Base-by-base conservation (phyloP, 1,140 invertebrate genomes). In the Leptonema lineaticorne region DNA sequence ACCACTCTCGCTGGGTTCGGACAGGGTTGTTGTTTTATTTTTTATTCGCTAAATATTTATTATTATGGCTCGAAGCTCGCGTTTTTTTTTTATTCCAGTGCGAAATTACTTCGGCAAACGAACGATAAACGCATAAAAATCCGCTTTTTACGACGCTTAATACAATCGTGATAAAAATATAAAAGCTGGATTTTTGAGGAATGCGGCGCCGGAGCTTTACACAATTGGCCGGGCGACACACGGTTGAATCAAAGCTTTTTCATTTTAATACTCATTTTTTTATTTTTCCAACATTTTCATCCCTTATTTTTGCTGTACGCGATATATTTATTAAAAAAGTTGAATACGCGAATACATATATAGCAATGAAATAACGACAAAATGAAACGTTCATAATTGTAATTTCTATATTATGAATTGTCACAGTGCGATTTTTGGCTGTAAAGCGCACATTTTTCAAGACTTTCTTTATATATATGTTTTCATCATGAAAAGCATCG, bases 141-240 rank as follows among this genome's bases (percentile, higher is more conserved):
- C 20, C 46, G 8, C 20, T 26, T 53, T 53, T 53, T 53, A 53
- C 50, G 50, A 53, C 50, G 20, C 14, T 53, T 53, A 53, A 53
- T 53, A 53, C 24, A 24, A 26, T 53, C 50, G 50, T 53, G 50
- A 53, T 53, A 53, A 22, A 53, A 53, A 53, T 53, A 24, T 53
- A 22, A 24, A 53, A 53, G 50, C 50, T 9, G 20, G 11, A 24
- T 53, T n/a, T 53, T 53, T 26, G 18, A 53, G 50, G 50, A 53
- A 53, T 53, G 50, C 50, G 50, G 14, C 50, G 4, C 9, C 37
- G 37, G 37, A 41, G 11, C 11, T 41, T 41, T 41, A 14, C 16
- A 41, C 37, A 2, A n/a, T n/a, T 24, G 6, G 22, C 20, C 22
- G 50, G 22, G 14, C 24, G 50, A 5, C 4, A 26, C 14, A 4